phyloP scores from a whole-genome alignment of 2,113 vertebrate genomes.

The Trinectes maculatus region DNA sequence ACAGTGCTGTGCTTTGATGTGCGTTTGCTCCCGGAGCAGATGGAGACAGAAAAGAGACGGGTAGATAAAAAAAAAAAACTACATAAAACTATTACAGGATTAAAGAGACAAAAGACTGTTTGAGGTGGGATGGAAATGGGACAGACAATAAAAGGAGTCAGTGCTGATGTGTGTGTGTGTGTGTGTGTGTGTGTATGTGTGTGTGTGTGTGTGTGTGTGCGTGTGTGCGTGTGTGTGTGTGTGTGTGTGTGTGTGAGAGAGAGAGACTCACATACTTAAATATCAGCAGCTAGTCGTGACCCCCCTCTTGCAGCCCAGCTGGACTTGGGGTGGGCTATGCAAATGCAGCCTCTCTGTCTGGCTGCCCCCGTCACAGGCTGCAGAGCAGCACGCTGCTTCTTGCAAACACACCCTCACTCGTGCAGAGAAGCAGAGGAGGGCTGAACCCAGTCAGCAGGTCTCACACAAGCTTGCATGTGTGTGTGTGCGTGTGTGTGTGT shows the following conservation, averaged over 20 bases:
- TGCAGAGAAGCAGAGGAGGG: conserved; percentile 58
- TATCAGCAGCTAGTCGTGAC: conserved; percentile 11
- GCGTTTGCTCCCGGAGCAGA: conserved; percentile 50
- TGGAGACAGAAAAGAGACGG: conserved; percentile 30
- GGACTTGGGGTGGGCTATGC: conserved; percentile 80
- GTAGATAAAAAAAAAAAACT: conserved; percentile 27
- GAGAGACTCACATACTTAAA: conserved; percentile 17
- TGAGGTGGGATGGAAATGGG: background rate
- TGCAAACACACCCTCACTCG: conserved; percentile 63
- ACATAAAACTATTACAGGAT: conserved; percentile 31
- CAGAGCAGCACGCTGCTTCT: conserved; percentile 61
- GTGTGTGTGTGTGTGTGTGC: background rate
- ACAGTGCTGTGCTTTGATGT: conserved; percentile 56
- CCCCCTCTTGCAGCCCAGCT: conserved; percentile 9
- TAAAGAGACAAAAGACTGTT: conserved; percentile 9
- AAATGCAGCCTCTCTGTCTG: conserved; percentile 71
- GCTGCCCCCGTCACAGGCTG: conserved; percentile 79
- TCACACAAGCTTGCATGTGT: conserved; percentile 31
- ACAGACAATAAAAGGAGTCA: background rate
- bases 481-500: conserved; percentile 25
- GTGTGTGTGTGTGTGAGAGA: conserved; percentile 1
- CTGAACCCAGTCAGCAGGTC: conserved; percentile 64
- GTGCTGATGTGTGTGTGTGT: background rate
- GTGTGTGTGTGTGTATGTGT: background rate
- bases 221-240: background rate